phyloP scores from a whole-genome alignment of 1,140 invertebrate species.

The Nebria ingens region DNA sequence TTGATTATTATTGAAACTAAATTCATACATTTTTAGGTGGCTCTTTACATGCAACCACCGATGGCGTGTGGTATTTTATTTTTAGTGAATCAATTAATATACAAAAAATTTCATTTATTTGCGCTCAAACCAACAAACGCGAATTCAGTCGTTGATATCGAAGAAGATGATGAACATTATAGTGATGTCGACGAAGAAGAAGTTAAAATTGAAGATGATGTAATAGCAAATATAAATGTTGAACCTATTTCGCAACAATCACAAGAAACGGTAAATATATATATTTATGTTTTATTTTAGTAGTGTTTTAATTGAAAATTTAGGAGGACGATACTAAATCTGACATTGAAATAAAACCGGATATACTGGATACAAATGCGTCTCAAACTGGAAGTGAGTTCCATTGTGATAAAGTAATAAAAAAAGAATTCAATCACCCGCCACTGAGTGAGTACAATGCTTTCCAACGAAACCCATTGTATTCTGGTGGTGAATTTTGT shows the following conservation, averaged over 20 bases:
- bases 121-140: slow-evolving; percentile 19
- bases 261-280: neutral
- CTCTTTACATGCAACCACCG: slow-evolving; percentile 43
- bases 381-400: slow-evolving; percentile 18
- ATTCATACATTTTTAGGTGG: slow-evolving; percentile 29
- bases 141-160: slow-evolving; percentile 23
- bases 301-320: too few species aligned
- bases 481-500: slow-evolving; percentile 58
- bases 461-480: slow-evolving; percentile 69
- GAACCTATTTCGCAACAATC: neutral
- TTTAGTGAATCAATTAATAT: slow-evolving; percentile 62
- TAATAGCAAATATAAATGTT: slow-evolving; percentile 11
- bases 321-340: slow-evolving; percentile 18
- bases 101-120: slow-evolving; percentile 21
- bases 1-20: slow-evolving; percentile 28
- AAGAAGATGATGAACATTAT: slow-evolving; percentile 42
- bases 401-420: slow-evolving; percentile 18
- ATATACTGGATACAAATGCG: neutral
- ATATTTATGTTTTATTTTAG: neutral
- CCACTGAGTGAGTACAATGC: slow-evolving; percentile 51
- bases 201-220: slow-evolving; percentile 16
- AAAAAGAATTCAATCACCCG: slow-evolving; percentile 20
- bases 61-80: slow-evolving; percentile 69
- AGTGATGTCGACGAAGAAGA: slow-evolving; percentile 35
- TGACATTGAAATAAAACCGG: slow-evolving; percentile 11